These are phyloP conservation scores for Colletes latitarsis DNA, from an alignment of 1,140 invertebrate genomes.

Conservation along the genomic window DNA sequence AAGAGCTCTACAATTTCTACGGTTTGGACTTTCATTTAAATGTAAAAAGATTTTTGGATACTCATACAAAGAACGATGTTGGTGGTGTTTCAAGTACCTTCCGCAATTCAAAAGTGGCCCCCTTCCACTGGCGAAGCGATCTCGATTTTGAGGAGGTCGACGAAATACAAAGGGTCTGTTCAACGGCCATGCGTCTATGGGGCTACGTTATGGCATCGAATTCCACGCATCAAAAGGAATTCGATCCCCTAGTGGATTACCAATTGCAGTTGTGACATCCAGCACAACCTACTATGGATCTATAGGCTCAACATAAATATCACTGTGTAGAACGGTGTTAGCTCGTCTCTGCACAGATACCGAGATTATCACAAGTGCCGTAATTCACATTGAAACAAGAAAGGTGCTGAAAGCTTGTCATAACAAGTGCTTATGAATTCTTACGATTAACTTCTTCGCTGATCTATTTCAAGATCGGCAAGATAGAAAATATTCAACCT, in stretches of 20 bases:
- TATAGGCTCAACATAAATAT: conserved; percentile 49
- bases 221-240: conserved; percentile 81
- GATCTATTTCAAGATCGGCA: not conserved
- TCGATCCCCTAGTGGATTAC: conserved; percentile 82
- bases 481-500: conserved; percentile 33
- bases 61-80: conserved; percentile 89
- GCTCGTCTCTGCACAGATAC: conserved; percentile 30
- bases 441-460: not conserved
- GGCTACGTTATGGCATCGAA: conserved; percentile 86
- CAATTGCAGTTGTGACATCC: conserved; percentile 66
- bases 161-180: conserved; percentile 85
- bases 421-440: conserved; percentile 21
- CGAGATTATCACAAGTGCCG: conserved; percentile 38
- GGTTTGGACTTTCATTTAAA: conserved; percentile 86
- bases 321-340: conserved; percentile 17
- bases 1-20: conserved; percentile 89
- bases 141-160: conserved; percentile 86
- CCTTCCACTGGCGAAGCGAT: conserved; percentile 92
- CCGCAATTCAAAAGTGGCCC: conserved; percentile 89
- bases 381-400: conserved; percentile 43
- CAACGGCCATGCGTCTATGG: conserved; percentile 89
- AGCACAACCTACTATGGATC: conserved; percentile 18
- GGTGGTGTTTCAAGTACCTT: conserved; percentile 92
- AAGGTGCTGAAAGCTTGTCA: conserved; percentile 40
- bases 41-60: conserved; percentile 88